Base-by-base conservation (phyloP, 2,113 vertebrate species). In the Chinchilla lanigera region DNA sequence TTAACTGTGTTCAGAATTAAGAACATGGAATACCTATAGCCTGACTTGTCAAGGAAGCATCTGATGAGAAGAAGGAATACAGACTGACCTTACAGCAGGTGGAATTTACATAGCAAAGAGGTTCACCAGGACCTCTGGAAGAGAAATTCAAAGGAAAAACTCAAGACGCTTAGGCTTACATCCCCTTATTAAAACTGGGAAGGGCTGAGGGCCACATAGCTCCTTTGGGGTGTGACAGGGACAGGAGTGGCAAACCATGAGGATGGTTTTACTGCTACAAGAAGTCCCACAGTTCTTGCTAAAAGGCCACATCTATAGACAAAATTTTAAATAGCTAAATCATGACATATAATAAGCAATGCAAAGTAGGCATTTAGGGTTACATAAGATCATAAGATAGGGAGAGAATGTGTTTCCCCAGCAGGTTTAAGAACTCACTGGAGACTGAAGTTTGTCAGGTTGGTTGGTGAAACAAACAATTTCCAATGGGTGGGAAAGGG, bases 211-310 rank as follows among this genome's bases (percentile, higher is more conserved):
- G 9, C 10, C 60, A 95, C 5, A 13, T 5, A 44, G 63, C 20
- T 26, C 20, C 90, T 52, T 60, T 9, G 19, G 5, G 17, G 7
- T 65, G n/a, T 56, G n/a, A 65, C 9, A 33, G 33, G 33, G 58
- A 44, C 58, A 58, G 38, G 1, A 7, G 9, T 60, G 24, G 33
- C 61, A 71, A 92, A 58, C 52, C 10, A n/a, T 44, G 38, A 65
- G 33, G 92, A 38, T 82, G 6, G 1, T 41, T 83, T 58, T 86
- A 50, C 17, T 95, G 54, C 22, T 52, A 33, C 56, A 78, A 78
- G 90, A 89, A 77, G 84, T 63, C 71, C 58, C 71, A 52, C 44
- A 86, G 80, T 80, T 97, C 65, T 86, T 65, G 61, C 44, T 78
- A 12, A 77, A 73, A 92, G 93, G 83, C 3, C 33, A 83, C 7